These are phyloP conservation scores for Heterodera schachtii DNA, from an alignment of 1,140 invertebrate species.

Conservation along the genomic window DNA sequence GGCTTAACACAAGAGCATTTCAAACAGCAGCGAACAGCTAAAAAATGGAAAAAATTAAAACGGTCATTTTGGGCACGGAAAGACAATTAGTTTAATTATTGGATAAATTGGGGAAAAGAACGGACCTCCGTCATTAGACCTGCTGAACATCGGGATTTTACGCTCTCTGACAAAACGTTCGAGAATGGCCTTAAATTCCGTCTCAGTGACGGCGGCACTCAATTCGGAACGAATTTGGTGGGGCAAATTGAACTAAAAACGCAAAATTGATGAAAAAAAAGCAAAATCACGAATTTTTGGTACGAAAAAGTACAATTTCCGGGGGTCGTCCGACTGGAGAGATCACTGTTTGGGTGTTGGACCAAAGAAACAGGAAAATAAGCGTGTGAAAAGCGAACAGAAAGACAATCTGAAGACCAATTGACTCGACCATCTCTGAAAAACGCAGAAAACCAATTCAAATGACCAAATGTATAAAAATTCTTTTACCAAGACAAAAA, in stretches of 20 bases:
- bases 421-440: conserved; percentile 28
- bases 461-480: background rate
- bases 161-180: conserved; percentile 31
- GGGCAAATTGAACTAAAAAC: conserved; percentile 36
- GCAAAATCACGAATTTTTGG: too few relatives aligned
- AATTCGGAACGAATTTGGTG: conserved; percentile 35
- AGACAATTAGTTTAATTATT: too few relatives aligned
- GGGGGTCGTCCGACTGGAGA: conserved; percentile 36
- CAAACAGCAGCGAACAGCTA: conserved; percentile 46
- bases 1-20: conserved; percentile 59
- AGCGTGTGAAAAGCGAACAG: conserved; percentile 36
- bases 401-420: conserved; percentile 21
- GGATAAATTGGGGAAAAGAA: background rate
- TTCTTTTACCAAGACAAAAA: conserved; percentile 33
- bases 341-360: conserved; percentile 40
- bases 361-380: conserved; percentile 40
- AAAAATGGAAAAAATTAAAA: background rate
- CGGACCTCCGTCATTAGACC: conserved; percentile 36
- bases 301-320: conserved; percentile 19
- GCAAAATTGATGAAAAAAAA: conserved; percentile 3
- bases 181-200: conserved; percentile 33
- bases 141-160: conserved; percentile 39
- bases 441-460: background rate
- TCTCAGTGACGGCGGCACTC: conserved; percentile 23
- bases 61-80: too few relatives aligned